These are phyloP conservation scores for Anguilla rostrata DNA, from an alignment of 2,113 vertebrate genomes.

Conservation along the genomic window DNA sequence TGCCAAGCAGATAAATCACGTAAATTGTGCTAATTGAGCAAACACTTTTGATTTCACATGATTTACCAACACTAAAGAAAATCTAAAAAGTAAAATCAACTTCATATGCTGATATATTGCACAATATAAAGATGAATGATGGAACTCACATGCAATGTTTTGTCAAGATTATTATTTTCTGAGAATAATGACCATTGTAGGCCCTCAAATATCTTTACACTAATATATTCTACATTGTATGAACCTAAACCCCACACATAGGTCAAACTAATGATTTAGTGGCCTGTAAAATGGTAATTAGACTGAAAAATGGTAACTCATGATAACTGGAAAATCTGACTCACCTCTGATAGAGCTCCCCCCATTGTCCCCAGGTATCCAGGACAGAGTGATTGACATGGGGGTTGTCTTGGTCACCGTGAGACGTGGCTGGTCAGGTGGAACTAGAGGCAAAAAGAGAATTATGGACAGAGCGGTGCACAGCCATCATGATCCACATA, in stretches of 20 bases:
- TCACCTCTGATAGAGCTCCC: constrained; percentile 97
- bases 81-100: neutral
- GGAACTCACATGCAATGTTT: neutral
- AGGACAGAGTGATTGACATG: constrained; percentile 96
- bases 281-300: no score
- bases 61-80: neutral
- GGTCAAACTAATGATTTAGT: no score
- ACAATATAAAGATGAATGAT: neutral
- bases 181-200: neutral
- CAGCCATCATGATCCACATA: neutral
- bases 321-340: neutral
- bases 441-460: constrained; percentile 69
- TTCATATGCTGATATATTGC: neutral
- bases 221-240: neutral
- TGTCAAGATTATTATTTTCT: neutral
- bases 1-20: neutral
- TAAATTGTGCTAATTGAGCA: neutral
- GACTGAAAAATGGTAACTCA: neutral
- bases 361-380: constrained; percentile 97
- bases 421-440: constrained; percentile 95
- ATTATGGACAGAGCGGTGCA: neutral
- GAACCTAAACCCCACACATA: neutral
- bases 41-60: neutral
- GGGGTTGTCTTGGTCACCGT: constrained; percentile 97
- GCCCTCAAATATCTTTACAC: neutral